Base-by-base conservation (phyloP, 1,140 invertebrate species). In the Ectropis grisescens region DNA sequence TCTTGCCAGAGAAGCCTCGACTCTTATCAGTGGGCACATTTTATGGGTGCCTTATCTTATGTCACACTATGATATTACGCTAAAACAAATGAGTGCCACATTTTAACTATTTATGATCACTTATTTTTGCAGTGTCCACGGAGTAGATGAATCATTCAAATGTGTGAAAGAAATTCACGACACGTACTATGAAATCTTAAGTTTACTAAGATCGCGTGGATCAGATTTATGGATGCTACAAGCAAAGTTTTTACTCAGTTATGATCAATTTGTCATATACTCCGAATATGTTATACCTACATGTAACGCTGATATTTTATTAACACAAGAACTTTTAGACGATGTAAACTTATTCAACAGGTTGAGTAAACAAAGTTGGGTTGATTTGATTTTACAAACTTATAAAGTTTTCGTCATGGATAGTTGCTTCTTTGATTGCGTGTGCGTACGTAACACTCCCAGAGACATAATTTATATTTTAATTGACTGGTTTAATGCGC, bases 321-420 rank as follows among this genome's bases (percentile, higher is more conserved):
- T 65, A 10, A 61, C 39, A 5, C 37, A 61, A 46, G 48, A 69
- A 35, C 40, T 75, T 2, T 26, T 60, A 49, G 38, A 35, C n/a
- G 57, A 78, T 37, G 29, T 38, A 8, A 36, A 32, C 10, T 44
- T 75, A 32, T 80, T 59, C 34, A 42, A 70, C n/a, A 66, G 72
- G 50, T 41, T 81, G 28, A 74, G 53, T 30, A 81, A 81, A 48
- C 76, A 81, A 58, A 60, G 66, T 37, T 80, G 75, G 75, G 43
- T 78, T 15, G 75, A 80, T 42, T 75, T 80, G 29, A 67, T 81
- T 49, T 46, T 78, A 35, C 76, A 81, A 50, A 70, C 61, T 35
- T 81, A 78, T 31, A 81, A 76, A 56, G 72, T 75, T 11, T 81
- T 81, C 37, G 45, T 81, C 19, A 47, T 81, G 57, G 75, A 81